phyloP scores from a whole-genome alignment of 1,140 invertebrate genomes.

The Halictus rubicundus region DNA sequence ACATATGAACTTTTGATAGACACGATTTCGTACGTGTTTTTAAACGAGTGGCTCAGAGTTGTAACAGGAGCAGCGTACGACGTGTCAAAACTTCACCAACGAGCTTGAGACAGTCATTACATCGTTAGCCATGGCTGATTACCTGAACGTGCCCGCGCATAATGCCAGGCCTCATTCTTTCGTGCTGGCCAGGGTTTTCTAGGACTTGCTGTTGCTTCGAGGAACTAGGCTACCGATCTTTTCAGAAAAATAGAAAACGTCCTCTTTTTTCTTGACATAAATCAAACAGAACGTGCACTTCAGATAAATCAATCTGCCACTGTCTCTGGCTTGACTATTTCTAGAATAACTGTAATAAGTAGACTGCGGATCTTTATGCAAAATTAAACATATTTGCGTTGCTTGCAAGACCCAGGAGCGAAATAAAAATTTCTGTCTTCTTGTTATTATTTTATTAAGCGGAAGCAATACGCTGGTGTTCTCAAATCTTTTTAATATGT shows the following conservation, averaged over 20 bases:
- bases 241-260: constrained; percentile 1
- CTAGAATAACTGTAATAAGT: too few relatives aligned
- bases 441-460: too few relatives aligned
- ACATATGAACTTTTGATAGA: not conserved
- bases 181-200: not conserved
- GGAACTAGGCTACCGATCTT: not conserved
- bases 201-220: constrained; percentile 5
- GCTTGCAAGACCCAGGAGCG: too few relatives aligned
- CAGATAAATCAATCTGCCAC: too few relatives aligned
- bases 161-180: constrained; percentile 53
- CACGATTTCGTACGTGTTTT: not conserved
- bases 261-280: not conserved
- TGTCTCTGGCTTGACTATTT: too few relatives aligned
- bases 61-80: not conserved
- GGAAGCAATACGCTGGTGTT: too few relatives aligned
- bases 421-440: too few relatives aligned
- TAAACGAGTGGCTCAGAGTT: not conserved
- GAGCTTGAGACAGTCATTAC: constrained; percentile 39
- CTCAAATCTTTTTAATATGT: too few relatives aligned
- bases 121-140: constrained; percentile 63
- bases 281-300: too few relatives aligned
- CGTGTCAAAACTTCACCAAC: constrained; percentile 49
- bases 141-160: constrained; percentile 66
- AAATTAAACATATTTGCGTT: too few relatives aligned
- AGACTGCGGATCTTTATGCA: too few relatives aligned